phyloP scores from a whole-genome alignment of 2,113 vertebrate genomes.

The Heterocephalus glaber region DNA sequence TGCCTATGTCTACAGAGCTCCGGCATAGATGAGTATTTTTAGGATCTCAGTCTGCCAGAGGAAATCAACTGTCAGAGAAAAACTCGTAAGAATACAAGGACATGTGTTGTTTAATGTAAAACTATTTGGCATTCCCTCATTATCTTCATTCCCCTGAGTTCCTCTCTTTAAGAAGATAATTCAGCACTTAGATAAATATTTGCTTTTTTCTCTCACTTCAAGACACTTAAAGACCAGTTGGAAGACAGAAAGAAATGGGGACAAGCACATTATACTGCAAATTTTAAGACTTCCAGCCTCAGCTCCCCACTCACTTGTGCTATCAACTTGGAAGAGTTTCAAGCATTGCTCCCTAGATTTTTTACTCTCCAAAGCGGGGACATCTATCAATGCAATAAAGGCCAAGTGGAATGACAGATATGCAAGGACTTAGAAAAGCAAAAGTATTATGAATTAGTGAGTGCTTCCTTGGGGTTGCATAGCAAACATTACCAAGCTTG shows the following conservation, averaged over 20 bases:
- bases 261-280: not conserved
- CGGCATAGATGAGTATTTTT: not conserved
- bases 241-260: not conserved
- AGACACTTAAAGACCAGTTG: not conserved
- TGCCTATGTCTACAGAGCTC: too few relatives aligned
- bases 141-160: not conserved
- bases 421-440: not conserved
- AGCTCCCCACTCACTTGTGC: not conserved
- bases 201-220: not conserved
- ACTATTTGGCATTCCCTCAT: not conserved
- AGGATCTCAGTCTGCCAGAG: not conserved
- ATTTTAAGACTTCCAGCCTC: not conserved
- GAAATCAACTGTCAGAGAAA: not conserved
- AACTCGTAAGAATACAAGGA: not conserved
- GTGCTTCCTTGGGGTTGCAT: not conserved
- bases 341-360: not conserved
- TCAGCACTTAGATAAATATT: not conserved
- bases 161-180: not conserved
- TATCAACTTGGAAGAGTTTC: not conserved
- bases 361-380: not conserved
- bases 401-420: not conserved
- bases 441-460: not conserved
- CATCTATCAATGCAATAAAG: not conserved
- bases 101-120: not conserved
- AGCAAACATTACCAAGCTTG: not conserved